A percentile compares a stretch with the other conserved stretches of the same genome.
phyloP scores from a whole-genome alignment of 2,888 invertebrate genomes.

The Noctua janthina region DNA sequence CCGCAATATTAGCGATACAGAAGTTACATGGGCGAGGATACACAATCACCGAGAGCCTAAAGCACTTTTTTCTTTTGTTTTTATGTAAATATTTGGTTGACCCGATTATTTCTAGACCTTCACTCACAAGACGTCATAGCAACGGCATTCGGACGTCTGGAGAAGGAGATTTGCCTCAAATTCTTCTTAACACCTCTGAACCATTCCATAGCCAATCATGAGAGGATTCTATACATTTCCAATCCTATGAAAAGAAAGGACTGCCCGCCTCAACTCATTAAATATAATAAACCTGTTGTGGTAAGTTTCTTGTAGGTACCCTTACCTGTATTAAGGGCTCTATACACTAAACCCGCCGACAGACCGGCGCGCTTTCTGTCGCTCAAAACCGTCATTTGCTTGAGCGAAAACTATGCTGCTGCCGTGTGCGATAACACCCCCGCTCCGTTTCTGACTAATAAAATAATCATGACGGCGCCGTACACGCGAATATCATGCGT shows the following conservation, averaged over 20 bases:
- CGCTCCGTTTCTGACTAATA: too few relatives aligned
- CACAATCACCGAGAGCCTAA: too few relatives aligned
- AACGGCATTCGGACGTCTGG: constrained; percentile 71
- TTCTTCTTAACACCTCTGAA: constrained; percentile 79
- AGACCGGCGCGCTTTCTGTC: too few relatives aligned
- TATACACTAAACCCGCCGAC: too few relatives aligned
- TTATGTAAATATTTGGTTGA: not conserved
- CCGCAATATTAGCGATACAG: not conserved
- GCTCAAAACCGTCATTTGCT: too few relatives aligned
- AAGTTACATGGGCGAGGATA: too few relatives aligned
- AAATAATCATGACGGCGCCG: too few relatives aligned
- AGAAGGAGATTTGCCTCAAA: constrained; percentile 82
- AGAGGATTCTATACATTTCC: constrained; percentile 77
- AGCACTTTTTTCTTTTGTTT: too few relatives aligned
- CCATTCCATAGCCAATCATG: constrained; percentile 59
- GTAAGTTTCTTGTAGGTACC: constrained; percentile 64
- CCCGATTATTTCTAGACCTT: constrained; percentile 70
- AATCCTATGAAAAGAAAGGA: constrained; percentile 79
- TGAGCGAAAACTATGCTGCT: too few relatives aligned
- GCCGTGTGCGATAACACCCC: too few relatives aligned
- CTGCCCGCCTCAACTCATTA: constrained; percentile 73
- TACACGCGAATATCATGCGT: too few relatives aligned
- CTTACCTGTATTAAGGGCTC: too few relatives aligned
- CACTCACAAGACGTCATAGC: constrained; percentile 83
- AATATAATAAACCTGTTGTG: constrained; percentile 75